Evolutionary conservation across 2,888 invertebrate genomes (phyloP).

Genomic region (Auanema sp.): DNA sequence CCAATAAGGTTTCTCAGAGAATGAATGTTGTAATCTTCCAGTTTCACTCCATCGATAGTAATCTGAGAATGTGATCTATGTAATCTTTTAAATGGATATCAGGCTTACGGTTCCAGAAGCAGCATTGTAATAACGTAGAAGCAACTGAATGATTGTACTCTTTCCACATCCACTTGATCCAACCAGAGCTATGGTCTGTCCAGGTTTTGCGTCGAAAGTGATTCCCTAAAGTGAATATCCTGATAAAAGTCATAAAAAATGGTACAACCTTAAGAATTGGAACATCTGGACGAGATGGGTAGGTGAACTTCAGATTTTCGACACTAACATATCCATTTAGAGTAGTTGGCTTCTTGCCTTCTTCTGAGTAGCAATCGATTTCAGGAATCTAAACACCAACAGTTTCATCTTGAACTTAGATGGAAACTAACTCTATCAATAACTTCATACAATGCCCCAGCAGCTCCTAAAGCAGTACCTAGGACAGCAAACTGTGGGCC

Average conservation of each 20-base stretch:
- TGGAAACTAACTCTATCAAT: conserved; percentile 64
- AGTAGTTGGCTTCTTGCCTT: conserved; percentile 64
- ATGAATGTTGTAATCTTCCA: conserved; percentile 67
- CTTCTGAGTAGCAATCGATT: conserved; percentile 44
- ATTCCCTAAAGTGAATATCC: conserved; percentile 27
- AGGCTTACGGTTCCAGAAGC: conserved; percentile 33
- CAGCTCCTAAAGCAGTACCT: conserved; percentile 78
- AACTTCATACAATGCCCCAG: conserved; percentile 69
- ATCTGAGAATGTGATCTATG: conserved; percentile 37
- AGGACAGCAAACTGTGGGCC: conserved; percentile 81
- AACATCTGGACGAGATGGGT: conserved; percentile 66
- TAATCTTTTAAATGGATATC: too few relatives aligned
- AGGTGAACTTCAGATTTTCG: conserved; percentile 65
- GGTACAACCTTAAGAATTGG: conserved; percentile 46
- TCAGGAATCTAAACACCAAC: conserved; percentile 38
- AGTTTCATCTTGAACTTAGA: neutral
- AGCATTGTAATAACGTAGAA: conserved; percentile 56
- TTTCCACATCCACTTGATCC: conserved; percentile 59
- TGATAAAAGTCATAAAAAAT: neutral
- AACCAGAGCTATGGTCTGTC: conserved; percentile 57
- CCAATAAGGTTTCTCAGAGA: conserved; percentile 66
- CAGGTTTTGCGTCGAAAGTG: conserved; percentile 45
- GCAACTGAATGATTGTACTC: conserved; percentile 47
- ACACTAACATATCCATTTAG: conserved; percentile 66
- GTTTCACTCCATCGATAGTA: conserved; percentile 65